Percentiles rank a stretch among this genome's conserved stretches.
phyloP scores from a whole-genome alignment of 2,888 invertebrate genomes.

The Baccha elongata region DNA sequence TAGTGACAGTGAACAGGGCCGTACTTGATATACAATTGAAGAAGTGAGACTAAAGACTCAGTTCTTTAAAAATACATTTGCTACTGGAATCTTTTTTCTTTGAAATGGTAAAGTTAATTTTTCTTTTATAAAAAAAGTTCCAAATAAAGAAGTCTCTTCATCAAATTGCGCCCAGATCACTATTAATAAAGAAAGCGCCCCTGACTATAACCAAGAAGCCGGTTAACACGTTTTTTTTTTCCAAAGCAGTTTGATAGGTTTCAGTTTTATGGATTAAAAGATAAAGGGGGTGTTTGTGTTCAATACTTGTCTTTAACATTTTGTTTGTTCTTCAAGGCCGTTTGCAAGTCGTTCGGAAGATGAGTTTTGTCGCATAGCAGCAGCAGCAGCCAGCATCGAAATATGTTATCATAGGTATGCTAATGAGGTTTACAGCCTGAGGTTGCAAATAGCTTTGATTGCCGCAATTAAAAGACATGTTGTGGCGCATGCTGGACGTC shows the following conservation, averaged over 20 bases:
- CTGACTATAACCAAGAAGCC: constrained; percentile 31
- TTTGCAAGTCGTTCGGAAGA: constrained; percentile 49
- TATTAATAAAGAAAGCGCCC: neutral
- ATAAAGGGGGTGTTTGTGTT: constrained; percentile 17
- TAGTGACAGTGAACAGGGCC: constrained; percentile 38
- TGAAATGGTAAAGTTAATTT: too few relatives aligned
- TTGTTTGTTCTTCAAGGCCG: constrained; percentile 61
- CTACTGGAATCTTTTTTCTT: too few relatives aligned
- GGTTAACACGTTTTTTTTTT: constrained; percentile 39
- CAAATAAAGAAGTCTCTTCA: too few relatives aligned
- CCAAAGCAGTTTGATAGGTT: constrained; percentile 52
- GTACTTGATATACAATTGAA: neutral
- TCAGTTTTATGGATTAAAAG: constrained; percentile 16
- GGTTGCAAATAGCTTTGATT: constrained; percentile 48
- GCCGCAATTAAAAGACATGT: constrained; percentile 27
- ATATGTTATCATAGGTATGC: constrained; percentile 34
- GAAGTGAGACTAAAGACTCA: too few relatives aligned
- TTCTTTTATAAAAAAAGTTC: too few relatives aligned
- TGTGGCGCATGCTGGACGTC: constrained; percentile 34
- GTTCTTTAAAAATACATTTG: too few relatives aligned
- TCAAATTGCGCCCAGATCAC: too few relatives aligned
- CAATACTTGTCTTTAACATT: constrained; percentile 60
- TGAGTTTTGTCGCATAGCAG: constrained; percentile 45
- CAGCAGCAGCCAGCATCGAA: constrained; percentile 13
- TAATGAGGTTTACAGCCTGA: constrained; percentile 51